Base-by-base conservation (phyloP, 2,888 invertebrate genomes). In the Yponomeuta cagnagella region DNA sequence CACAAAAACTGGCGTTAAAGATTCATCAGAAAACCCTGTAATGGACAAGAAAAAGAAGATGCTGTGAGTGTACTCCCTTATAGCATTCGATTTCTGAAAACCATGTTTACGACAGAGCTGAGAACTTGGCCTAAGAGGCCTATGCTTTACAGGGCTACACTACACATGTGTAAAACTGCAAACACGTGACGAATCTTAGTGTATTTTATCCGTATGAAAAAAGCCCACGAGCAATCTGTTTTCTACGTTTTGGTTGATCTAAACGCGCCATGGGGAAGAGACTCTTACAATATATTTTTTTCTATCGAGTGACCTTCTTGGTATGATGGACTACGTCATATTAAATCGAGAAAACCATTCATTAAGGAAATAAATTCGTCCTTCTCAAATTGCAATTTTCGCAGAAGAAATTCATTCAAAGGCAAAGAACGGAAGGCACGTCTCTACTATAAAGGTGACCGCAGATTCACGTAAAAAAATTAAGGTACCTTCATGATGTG, bases 311-410 rank as follows among this genome's bases (percentile, higher is more conserved):
- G 15, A 58, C 52, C 52, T 58, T 58, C 52, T 58, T 58, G 15
- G 52, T 58, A 58, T 15, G 52, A 58, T 4, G 52, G 15, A 12
- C 52, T 58, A 58, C 12, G 5, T 5, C 5, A 58, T 58, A 70
- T 83, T 82, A 78, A 37, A 37, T n/a, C 67, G 37, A 67, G 37
- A 8, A 75, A 79, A 77, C 82, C 79, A 73, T 74, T 79, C 74
- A 86, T 88, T 87, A 83, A 68, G 73, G 75, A 82, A 86, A 89
- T 88, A 77, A 88, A 88, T 82, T 77, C 82, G 78, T 83, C 79
- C 80, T 76, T 80, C 77, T 78, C 72, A 76, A 74, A 77, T 76
- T 68, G 71, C n/a, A 58, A 15, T 66, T 58, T 58, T 58, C 33
- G 48, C 48, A 48, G 10, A 15, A 65, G 58, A 48, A 48, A 58